Percentiles rank a stretch among this genome's conserved stretches.
phyloP scores from a whole-genome alignment of 1,140 invertebrate species.

The Campoletis sonorensis region DNA sequence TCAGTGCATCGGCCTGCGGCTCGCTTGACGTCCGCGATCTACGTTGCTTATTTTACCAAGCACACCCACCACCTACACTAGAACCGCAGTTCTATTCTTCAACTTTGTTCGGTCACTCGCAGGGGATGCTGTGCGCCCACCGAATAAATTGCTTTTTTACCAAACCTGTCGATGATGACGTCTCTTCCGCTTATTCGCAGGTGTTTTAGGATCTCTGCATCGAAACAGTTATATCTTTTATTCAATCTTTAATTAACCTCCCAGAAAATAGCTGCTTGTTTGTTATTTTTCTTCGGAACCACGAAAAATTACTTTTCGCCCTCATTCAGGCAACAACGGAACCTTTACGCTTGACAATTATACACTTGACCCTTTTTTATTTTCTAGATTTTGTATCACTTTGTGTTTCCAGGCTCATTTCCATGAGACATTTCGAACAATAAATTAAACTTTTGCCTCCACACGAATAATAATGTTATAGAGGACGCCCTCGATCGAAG shows the following conservation, averaged over 20 bases:
- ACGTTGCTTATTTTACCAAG: constrained; percentile 28
- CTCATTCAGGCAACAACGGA: too few species aligned
- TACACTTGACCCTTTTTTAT: too few species aligned
- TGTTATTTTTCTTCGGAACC: too few species aligned
- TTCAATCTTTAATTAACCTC: background rate
- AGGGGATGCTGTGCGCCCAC: background rate
- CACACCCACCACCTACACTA: background rate
- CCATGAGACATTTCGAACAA: background rate
- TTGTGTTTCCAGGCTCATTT: background rate
- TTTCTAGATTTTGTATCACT: too few species aligned
- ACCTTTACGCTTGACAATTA: too few species aligned
- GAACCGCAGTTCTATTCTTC: background rate
- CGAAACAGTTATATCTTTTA: background rate
- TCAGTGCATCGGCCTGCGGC: constrained; percentile 61
- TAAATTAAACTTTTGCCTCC: background rate
- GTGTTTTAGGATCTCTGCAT: background rate
- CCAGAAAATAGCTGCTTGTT: too few species aligned
- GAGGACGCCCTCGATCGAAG: background rate
- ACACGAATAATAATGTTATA: background rate
- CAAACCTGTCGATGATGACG: background rate
- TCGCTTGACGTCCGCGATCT: constrained; percentile 20
- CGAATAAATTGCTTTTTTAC: background rate
- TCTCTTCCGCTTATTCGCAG: background rate
- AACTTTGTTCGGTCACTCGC: background rate
- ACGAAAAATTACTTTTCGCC: too few species aligned